Evolutionary conservation across 2,888 invertebrate species (phyloP).

Genomic region (Pilophorus perplexus): DNA sequence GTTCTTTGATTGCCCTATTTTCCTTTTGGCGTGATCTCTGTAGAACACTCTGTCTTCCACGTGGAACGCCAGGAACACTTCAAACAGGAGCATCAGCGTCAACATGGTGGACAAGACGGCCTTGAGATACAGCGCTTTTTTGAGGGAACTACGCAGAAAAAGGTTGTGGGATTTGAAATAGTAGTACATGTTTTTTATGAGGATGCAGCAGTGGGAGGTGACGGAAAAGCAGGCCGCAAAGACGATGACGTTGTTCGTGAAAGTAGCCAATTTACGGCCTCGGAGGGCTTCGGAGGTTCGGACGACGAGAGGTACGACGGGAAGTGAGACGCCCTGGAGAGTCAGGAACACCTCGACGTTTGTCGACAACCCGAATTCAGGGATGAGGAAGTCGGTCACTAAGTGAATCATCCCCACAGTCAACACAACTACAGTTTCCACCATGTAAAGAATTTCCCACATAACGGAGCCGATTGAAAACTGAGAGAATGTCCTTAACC

Average conservation of each 20-base stretch:
- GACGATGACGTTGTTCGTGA: not conserved
- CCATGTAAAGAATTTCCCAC: not conserved
- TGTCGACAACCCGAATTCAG: not conserved
- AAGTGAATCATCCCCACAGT: not conserved
- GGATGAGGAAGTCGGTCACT: not conserved
- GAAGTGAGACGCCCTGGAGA: not conserved
- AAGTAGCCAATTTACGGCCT: not conserved
- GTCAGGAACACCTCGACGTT: not conserved
- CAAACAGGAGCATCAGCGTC: not conserved
- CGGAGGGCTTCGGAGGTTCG: not conserved
- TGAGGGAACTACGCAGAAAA: not conserved
- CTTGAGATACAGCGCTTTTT: not conserved
- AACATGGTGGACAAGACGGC: not conserved
- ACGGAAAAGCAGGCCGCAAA: not conserved
- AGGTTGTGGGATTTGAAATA: not conserved
- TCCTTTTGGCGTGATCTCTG: too few species aligned
- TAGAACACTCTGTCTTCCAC: too few species aligned
- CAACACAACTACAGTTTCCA: not conserved
- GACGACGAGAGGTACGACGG: not conserved
- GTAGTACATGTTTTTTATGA: not conserved
- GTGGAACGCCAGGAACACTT: not conserved
- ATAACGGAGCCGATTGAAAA: too few species aligned
- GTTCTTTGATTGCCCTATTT: too few species aligned
- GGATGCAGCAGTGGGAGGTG: not conserved
- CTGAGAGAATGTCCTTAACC: too few species aligned